Evolutionary conservation across 2,113 vertebrate species (phyloP), one percentile per base, ranked within the genome.

Genomic region (Pitta sordida): DNA sequence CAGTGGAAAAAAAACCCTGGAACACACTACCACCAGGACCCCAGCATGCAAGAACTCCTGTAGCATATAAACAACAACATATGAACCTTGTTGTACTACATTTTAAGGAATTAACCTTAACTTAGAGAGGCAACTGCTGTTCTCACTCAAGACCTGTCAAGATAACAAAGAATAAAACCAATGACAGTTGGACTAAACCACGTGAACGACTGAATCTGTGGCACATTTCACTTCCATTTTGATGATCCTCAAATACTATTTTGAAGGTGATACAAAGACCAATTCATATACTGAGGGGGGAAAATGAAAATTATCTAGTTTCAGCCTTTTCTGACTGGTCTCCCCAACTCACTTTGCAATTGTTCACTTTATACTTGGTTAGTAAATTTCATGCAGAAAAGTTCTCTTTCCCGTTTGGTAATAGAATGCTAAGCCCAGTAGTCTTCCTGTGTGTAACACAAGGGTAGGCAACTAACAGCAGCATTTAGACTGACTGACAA

Each of bases 381-480:
- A 63, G 10, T 4, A 55, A 86, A 58, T 67, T 68, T 56, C 29
- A 80, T 8, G 13, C 20, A 53, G 13, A 88, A 59, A 88, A 74
- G 20, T 32, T 19, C 58, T 36, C 23, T 48, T 91, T 83, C 43
- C 51, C 39, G 29, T 55, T 78, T 86, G 43, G 43, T 48, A 67
- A 69, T 13, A 59, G 64, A 67, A 83, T 1, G 0, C 21, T 51
- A 74, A 34, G 6, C 5, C 51, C 43, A 88, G n/a, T 21, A 70
- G 29, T 23, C 23, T 69, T 69, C 32, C 32, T 11, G 1, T 8
- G 10, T 15, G 6, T 18, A 65, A 73, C 23, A 37, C 0, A 0
- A 83, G 19, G 4, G 11, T 36, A 60, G 13, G 24, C 9, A 69
- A 69, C 9, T 13, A 69, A 69, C 14, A 71, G 19, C 32, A 64